Conservation (phyloP, 2,888 invertebrate genomes). For the Drosophila subquinaria region DNA sequence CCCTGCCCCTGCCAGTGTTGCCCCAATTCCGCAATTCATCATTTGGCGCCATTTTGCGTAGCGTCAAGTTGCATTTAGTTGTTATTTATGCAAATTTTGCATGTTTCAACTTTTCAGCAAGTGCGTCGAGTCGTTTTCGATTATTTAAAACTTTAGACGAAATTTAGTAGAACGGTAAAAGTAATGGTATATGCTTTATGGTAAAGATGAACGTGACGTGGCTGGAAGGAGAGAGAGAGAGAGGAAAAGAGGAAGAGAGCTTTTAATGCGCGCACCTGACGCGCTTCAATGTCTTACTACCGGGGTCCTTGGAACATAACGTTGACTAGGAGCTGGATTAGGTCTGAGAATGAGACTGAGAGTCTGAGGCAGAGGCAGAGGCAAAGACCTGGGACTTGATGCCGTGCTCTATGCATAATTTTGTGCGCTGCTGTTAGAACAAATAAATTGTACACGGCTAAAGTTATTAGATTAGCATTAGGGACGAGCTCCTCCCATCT, state of each 20-base stretch:
- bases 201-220: background rate
- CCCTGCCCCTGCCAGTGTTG: background rate
- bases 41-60: constrained; percentile 70
- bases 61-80: constrained; percentile 83
- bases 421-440: constrained; percentile 76
- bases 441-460: constrained; percentile 78
- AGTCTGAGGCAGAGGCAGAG: constrained; percentile 2
- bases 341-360: constrained; percentile 14
- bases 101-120: constrained; percentile 79
- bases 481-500: constrained; percentile 30
- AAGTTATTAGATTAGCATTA: constrained; percentile 83
- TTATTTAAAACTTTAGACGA: constrained; percentile 78
- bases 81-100: constrained; percentile 84
- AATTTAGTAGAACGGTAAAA: constrained; percentile 58
- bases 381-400: constrained; percentile 22
- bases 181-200: background rate
- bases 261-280: constrained; percentile 81
- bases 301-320: constrained; percentile 29
- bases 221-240: background rate
- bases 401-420: constrained; percentile 70
- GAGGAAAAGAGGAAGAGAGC: constrained; percentile 10
- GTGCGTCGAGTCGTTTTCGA: constrained; percentile 81
- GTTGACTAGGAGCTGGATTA: constrained; percentile 60
- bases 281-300: constrained; percentile 71
- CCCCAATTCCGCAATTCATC: constrained; percentile 60